phyloP scores from a whole-genome alignment of 1,140 invertebrate species.

The Solen grandis region DNA sequence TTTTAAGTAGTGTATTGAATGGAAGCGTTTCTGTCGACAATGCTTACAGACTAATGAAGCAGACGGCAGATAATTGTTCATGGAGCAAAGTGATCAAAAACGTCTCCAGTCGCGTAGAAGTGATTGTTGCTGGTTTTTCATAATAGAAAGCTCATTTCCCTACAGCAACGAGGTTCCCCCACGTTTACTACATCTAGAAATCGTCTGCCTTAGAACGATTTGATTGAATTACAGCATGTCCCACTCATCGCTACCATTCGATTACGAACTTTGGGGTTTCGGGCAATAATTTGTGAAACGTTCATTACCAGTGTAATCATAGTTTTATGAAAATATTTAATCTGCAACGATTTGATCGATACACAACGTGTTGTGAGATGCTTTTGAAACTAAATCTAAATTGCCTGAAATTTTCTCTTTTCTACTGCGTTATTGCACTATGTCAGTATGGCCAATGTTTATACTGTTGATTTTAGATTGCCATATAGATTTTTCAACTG shows the following conservation, averaged over 20 bases:
- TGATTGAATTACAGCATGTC: conserved; percentile 43
- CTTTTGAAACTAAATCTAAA: too few species aligned
- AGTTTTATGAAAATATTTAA: too few species aligned
- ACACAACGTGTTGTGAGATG: too few species aligned
- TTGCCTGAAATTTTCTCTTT: too few species aligned
- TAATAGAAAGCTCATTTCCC: conserved; percentile 49
- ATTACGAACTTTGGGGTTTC: conserved; percentile 22
- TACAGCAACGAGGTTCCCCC: conserved; percentile 16
- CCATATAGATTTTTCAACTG: too few species aligned
- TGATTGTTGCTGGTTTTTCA: conserved; percentile 41
- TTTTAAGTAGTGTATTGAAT: conserved; percentile 56
- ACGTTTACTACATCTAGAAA: conserved; percentile 33
- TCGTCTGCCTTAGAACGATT: conserved; percentile 29
- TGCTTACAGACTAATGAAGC: conserved; percentile 54
- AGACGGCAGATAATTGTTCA: conserved; percentile 52
- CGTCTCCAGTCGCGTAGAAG: conserved; percentile 30
- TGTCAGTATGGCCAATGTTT: too few species aligned
- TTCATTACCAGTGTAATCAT: too few species aligned
- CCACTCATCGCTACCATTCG: conserved; percentile 29
- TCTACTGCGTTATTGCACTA: too few species aligned
- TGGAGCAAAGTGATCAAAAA: conserved; percentile 51
- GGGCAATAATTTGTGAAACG: not conserved
- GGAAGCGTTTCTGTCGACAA: conserved; percentile 29
- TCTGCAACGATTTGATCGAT: too few species aligned
- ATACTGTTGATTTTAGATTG: too few species aligned